Base-by-base conservation (phyloP, 2,113 vertebrate species). In the Megalops atlanticus region DNA sequence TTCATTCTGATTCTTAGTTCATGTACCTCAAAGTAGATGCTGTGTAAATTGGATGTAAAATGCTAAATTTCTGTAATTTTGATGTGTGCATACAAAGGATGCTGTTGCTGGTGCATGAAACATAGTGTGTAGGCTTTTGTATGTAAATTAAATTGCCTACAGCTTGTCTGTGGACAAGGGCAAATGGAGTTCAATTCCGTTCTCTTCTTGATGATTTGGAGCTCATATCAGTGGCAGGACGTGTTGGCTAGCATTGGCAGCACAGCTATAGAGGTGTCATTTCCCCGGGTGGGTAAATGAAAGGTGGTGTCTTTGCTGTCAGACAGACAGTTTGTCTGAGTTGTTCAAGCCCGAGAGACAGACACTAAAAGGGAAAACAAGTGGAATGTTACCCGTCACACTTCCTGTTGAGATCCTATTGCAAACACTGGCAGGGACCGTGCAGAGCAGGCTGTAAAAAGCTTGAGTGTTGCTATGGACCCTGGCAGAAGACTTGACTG, bases 131-230 rank as follows among this genome's bases (percentile, higher is more conserved):
- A 8, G 8, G 3, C 8, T 21, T 54, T 54, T 54, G 49, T 54
- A 64, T n/a, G 21, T n/a, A 64, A 64, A 64, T 27, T 31, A 31
- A 5, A 64, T 64, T 64, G 58, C 58, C n/a, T 11, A 64, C 24
- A 64, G 58, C n/a, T 64, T 27, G 58, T 64, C 58, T 64, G n/a
- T 64, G n/a, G 27, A 64, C 58, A 64, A 64, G 58, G 58, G 58
- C n/a, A 64, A 64, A 64, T 64, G 31, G n/a, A 58, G n/a, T 64
- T 64, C n/a, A 10, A 64, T 64, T 31, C 24, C n/a, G 11, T 64
- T 64, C n/a, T 64, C n/a, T 64, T 11, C 11, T 31, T 64, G 58
- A n/a, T 45, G 43, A 6, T 45, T 6, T 64, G 7, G 58, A 4
- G 58, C 4, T 24, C 24, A 11, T 58, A 24, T 58, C 31, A 31